phyloP scores from a whole-genome alignment of 2,888 invertebrate species.

The Abscondita cerata region DNA sequence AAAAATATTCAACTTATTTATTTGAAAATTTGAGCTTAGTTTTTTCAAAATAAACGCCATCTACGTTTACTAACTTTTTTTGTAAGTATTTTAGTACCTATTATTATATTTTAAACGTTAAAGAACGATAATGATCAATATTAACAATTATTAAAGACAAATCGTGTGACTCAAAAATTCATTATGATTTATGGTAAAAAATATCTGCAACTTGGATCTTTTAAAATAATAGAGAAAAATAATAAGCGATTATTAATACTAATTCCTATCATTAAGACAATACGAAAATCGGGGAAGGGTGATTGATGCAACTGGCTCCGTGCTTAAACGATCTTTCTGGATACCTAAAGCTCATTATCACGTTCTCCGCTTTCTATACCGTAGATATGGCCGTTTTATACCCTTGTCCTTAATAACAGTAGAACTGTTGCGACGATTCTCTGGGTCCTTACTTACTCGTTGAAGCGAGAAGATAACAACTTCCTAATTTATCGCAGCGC shows the following conservation, averaged over 20 bases:
- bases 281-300: slow-evolving; percentile 12
- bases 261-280: slow-evolving; percentile 16
- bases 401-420: slow-evolving; percentile 23
- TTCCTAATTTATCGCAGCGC: slow-evolving; percentile 25
- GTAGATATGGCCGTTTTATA: slow-evolving; percentile 21
- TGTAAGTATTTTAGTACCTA: no score
- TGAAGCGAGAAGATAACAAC: slow-evolving; percentile 29
- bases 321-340: slow-evolving; percentile 13
- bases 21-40: no score
- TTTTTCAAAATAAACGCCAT: no score
- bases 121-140: no score
- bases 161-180: no score
- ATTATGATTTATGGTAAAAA: no score
- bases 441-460: slow-evolving; percentile 17
- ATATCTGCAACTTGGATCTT: no score
- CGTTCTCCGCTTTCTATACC: slow-evolving; percentile 18
- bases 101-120: no score
- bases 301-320: slow-evolving; percentile 16
- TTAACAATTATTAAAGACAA: no score
- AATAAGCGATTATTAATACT: neutral
- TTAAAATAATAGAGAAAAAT: no score
- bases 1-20: no score
- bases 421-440: slow-evolving; percentile 17
- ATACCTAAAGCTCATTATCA: slow-evolving; percentile 22
- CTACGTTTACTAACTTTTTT: no score